Evolutionary conservation across 2,797 vertebrate genomes (phyloP), one percentile per base, ranked within the genome.

Genomic region (Cynodonichthys magdalenae): DNA sequence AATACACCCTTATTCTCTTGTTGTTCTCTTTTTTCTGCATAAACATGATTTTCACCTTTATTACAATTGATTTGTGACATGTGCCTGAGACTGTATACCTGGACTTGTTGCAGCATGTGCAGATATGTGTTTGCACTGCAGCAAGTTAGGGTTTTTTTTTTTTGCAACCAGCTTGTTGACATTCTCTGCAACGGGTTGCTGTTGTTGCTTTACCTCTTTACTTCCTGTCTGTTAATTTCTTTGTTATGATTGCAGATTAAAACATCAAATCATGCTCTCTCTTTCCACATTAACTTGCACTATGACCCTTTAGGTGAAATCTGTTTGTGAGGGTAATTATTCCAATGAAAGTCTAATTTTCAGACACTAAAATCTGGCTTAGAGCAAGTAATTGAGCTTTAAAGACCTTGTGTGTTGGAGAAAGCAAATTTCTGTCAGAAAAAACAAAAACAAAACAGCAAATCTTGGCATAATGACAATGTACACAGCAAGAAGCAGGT

Each of bases 401-500:
- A 1, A 50, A 42, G 20, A 49, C 51, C 20, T 49, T 29, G 59
- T 54, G 36, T 39, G 36, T 39, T 5, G 17, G 62, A 68, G 49
- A 65, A 67, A 34, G 53, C 17, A 29, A 51, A 67, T 64, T 28
- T 59, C 46, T 44, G n/a, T 27, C 1, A 58, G 46, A 27, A 36
- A 15, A 20, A 55, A 11, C 10, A 19, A 14, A 17, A 11, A 63
- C 24, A 24, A 24, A 24, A 24, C 24, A 24, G 24, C 24, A 19
- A 39, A 24, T 12, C 29, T 64, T 62, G 15, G 28, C 59, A 69
- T 77, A 77, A 83, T 81, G 75, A 79, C 52, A 79, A 57, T 67
- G 65, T 83, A 24, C 2, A 64, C 63, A 17, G 53, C 52, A 66
- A 56, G 36, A 63, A 69, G 62, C 31, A 53, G 48, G 28, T 61